Conservation (phyloP, 2,113 vertebrate species). For the Mirounga angustirostris region DNA sequence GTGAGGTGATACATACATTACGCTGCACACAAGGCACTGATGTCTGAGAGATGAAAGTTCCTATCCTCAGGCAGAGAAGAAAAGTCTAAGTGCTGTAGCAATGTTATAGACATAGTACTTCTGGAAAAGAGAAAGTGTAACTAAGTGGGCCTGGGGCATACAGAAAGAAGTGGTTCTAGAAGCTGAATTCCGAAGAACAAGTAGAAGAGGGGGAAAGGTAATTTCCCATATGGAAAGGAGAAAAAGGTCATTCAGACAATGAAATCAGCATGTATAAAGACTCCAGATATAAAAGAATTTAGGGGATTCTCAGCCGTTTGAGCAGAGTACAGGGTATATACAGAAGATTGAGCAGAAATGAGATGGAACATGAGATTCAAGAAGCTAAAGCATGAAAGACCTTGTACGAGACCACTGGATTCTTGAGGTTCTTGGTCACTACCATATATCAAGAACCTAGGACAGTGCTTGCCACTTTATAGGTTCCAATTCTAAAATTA, state of each 20-base stretch:
- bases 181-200: not conserved
- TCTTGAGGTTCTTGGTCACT: not conserved
- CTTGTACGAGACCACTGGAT: not conserved
- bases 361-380: not conserved
- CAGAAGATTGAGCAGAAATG: not conserved
- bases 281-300: not conserved
- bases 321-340: not conserved
- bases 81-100: not conserved
- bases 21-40: not conserved
- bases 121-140: not conserved
- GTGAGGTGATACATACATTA: not conserved
- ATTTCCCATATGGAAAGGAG: not conserved
- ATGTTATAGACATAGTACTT: not conserved
- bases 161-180: not conserved
- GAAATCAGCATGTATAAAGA: not conserved
- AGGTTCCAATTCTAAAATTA: conserved; percentile 36
- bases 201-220: not conserved
- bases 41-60: not conserved
- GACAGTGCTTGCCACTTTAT: not conserved
- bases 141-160: not conserved
- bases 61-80: not conserved
- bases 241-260: not conserved
- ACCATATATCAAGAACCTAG: not conserved
- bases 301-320: not conserved
- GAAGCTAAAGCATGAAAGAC: not conserved